Base-by-base conservation (phyloP, 2,888 invertebrate genomes). In the Diplazon laetatorius region DNA sequence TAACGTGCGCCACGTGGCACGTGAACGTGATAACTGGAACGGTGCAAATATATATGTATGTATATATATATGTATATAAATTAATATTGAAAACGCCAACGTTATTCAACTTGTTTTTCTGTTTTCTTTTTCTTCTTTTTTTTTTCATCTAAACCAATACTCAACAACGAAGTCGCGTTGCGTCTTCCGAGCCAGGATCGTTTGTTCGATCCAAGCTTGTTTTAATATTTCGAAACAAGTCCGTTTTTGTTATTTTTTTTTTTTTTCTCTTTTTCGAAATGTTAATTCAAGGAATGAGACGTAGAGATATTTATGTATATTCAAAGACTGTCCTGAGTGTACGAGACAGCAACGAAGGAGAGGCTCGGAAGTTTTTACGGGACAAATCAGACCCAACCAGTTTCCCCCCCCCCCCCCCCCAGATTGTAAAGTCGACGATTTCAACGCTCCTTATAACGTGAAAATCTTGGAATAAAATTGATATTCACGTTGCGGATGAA, bases 201-300 rank as follows among this genome's bases (percentile, higher is more conserved):
- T 63, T 12, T 10, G 22, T 39, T 18, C 22, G 46, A 20, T 57
- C 55, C 68, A 68, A 44, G 75, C 46, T 42, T 57, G 2, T n/a
- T n/a, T n/a, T 52, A 63, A 14, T 76, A 69, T 63, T 9, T 63
- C 46, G 63, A 69, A 57, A 63, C 55, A 69, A 57, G n/a, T n/a
- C n/a, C n/a, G n/a, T n/a, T n/a, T n/a, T n/a, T n/a, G n/a, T n/a
- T n/a, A n/a, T n/a, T n/a, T n/a, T n/a, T n/a, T n/a, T n/a, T n/a
- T n/a, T n/a, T n/a, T n/a, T n/a, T 14, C 8, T 5, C 30, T 30
- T 20, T 16, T 63, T 46, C 63, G 18, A 25, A 63, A 68, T 70
- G 52, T 30, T 39, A 42, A 68, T 55, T 68, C n/a, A 55, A 76
- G 76, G 71, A 76, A 76, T 72, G 71, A 72, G 66, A 71, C 59